Conservation (phyloP, 2,797 vertebrate species). For the Propithecus deckenii region DNA sequence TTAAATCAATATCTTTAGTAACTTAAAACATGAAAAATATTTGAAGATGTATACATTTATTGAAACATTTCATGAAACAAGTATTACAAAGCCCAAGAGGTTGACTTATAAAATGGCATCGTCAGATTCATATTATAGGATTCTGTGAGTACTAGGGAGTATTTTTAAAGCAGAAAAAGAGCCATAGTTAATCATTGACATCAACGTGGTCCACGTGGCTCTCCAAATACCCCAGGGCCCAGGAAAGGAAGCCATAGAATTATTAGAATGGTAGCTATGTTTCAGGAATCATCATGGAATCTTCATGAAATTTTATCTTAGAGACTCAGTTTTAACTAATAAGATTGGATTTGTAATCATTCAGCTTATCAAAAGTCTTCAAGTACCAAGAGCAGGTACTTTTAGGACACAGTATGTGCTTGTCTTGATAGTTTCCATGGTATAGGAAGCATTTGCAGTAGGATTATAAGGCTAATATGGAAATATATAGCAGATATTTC, state of each 20-base stretch:
- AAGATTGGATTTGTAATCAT: background rate
- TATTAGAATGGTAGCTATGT: too few relatives aligned
- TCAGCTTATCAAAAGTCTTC: background rate
- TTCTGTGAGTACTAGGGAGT: background rate
- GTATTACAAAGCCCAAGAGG: background rate
- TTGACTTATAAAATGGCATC: background rate
- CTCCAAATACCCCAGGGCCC: background rate
- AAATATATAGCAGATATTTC: rapidly evolving
- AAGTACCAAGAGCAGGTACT: background rate
- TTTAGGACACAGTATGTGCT: background rate
- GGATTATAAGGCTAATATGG: background rate
- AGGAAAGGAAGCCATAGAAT: background rate
- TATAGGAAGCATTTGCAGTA: background rate
- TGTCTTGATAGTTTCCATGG: background rate
- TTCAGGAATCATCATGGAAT: background rate
- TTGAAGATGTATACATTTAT: background rate
- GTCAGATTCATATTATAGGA: background rate
- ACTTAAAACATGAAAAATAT: background rate
- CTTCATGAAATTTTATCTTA: background rate
- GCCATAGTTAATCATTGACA: background rate
- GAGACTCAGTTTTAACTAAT: background rate
- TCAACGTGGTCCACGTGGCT: rapidly evolving
- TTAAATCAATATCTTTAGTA: slow-evolving; percentile 1
- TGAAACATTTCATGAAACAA: slow-evolving; percentile 10
- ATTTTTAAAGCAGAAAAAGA: background rate